phyloP scores from a whole-genome alignment of 2,113 vertebrate species.

The Saiga tatarica region DNA sequence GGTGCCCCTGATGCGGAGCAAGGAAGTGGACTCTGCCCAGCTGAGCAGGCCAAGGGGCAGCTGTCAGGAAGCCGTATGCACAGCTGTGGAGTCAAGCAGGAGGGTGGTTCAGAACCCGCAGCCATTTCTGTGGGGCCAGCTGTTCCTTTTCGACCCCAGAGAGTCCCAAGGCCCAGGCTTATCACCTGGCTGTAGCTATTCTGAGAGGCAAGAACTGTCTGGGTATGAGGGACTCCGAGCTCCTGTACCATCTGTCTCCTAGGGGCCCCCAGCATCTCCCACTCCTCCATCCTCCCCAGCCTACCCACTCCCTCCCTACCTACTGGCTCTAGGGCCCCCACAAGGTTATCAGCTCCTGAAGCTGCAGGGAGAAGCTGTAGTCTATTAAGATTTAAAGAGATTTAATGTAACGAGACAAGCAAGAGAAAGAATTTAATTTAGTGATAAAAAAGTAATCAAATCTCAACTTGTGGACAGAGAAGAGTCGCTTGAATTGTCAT shows the following conservation, averaged over 20 bases:
- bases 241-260: not conserved
- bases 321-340: not conserved
- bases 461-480: slow-evolving; percentile 65
- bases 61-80: not conserved
- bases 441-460: slow-evolving; percentile 77
- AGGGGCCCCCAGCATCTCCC: not conserved
- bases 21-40: too few species aligned
- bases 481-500: not conserved
- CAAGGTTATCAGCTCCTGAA: not conserved
- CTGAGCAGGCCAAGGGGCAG: not conserved
- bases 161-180: not conserved
- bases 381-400: slow-evolving; percentile 71
- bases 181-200: not conserved
- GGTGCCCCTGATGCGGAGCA: not conserved
- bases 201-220: not conserved
- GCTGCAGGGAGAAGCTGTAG: slow-evolving; percentile 30
- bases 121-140: not conserved
- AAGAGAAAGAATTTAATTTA: slow-evolving; percentile 64
- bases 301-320: not conserved
- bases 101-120: not conserved
- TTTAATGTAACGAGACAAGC: slow-evolving; percentile 54
- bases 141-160: not conserved
- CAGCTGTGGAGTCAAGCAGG: not conserved
- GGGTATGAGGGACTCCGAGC: not conserved
- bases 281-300: not conserved